Base-by-base conservation (phyloP, 2,888 invertebrate genomes). In the Campoletis raptor region DNA sequence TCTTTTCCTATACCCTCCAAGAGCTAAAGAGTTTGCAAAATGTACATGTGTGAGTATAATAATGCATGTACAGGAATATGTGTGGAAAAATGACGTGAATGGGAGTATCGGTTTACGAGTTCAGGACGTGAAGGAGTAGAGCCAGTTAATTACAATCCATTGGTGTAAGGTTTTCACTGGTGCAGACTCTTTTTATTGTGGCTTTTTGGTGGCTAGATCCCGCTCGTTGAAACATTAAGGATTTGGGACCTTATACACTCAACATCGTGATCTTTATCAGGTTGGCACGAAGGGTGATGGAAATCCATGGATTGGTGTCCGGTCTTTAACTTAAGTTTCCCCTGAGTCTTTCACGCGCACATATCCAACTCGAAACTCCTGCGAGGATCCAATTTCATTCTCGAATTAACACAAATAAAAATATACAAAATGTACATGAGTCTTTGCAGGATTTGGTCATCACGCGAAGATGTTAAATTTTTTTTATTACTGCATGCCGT, bases 161-260 rank as follows among this genome's bases (percentile, higher is more conserved):
- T 85, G 87, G 89, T 89, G 89, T 89, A 85, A 89, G 88, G 85
- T 76, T 88, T 78, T 85, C 84, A 66, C 69, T 66, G 80, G 52
- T 95, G 89, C 94, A 94, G 94, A 94, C 88, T 48, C 24, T 48
- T 48, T 81, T 81, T 78, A 48, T 87, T 84, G 48, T 6, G 85
- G 83, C 69, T 81, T 76, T 61, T 85, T 87, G 57, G 79, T 72
- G 52, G 45, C 48, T 15, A 36, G 48, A 84, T 83, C 77, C 72
- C 83, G 83, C 82, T 85, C 80, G 79, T 85, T 81, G 83, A 81
- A 83, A 61, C 81, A 37, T 74, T 73, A 30, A 77, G 66, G 36
- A 54, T 30, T 54, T 85, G n/a, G 78, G 85, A 66, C 70, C 74
- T 78, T 57, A 45, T 81, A 72, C 72, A 73, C 74, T 85, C 74